phyloP scores from a whole-genome alignment of 1,140 invertebrate species.

The Ladona fulva region DNA sequence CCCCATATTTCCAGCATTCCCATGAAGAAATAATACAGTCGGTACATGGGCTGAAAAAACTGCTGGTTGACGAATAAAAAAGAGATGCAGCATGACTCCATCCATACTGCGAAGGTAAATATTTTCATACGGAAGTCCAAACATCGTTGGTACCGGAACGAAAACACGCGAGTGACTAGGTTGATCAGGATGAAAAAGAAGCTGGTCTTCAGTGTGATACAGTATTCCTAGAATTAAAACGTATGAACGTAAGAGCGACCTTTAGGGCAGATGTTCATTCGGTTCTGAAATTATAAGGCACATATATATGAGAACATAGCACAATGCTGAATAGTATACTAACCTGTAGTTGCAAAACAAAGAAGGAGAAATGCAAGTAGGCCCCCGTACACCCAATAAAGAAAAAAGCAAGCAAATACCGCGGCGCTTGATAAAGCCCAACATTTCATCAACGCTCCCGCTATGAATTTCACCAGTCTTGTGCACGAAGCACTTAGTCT shows the following conservation, averaged over 20 bases:
- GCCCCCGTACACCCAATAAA: conserved; percentile 76
- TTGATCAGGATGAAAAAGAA: conserved; percentile 82
- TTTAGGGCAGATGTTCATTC: not conserved
- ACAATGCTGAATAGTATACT: not conserved
- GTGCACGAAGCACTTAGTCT: not conserved
- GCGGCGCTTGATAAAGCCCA: conserved; percentile 48
- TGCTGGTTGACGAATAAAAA: conserved; percentile 71
- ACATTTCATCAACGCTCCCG: conserved; percentile 37
- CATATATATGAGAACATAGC: not conserved
- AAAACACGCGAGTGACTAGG: conserved; percentile 78
- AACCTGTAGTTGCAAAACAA: conserved; percentile 55
- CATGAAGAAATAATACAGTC: conserved; percentile 86
- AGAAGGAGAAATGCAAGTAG: conserved; percentile 59
- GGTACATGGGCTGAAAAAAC: conserved; percentile 53
- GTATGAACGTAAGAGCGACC: not conserved
- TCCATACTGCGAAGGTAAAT: conserved; percentile 67
- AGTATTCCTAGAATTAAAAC: conserved; percentile 53
- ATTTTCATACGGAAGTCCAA: conserved; percentile 77
- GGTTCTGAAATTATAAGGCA: not conserved
- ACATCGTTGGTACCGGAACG: conserved; percentile 72
- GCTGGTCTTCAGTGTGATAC: conserved; percentile 74
- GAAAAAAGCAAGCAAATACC: conserved; percentile 55
- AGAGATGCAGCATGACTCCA: conserved; percentile 73
- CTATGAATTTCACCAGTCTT: conserved; percentile 20
- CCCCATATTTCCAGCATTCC: conserved; percentile 94